Conservation (phyloP, 2,113 vertebrate species). For the Cyrtonyx montezumae region DNA sequence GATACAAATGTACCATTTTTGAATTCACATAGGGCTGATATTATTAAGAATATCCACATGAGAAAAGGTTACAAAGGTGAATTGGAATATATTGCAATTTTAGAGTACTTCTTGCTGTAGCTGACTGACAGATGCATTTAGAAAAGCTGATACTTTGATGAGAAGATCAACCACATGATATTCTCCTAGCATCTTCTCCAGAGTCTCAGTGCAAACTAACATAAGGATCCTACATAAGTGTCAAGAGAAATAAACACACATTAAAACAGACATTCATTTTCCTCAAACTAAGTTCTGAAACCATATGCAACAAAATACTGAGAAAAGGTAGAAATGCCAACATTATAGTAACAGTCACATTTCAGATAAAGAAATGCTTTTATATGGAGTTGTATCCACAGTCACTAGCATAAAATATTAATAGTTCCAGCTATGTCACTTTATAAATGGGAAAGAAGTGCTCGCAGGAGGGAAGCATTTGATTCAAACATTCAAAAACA, state of each 20-base stretch:
- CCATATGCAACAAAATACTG: slow-evolving; percentile 5
- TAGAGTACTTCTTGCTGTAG: not conserved
- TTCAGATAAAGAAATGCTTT: slow-evolving; percentile 57
- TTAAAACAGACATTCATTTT: slow-evolving; percentile 59
- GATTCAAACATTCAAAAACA: not conserved
- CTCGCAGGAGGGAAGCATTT: not conserved
- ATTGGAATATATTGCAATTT: slow-evolving; percentile 41
- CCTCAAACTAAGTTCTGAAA: slow-evolving; percentile 30
- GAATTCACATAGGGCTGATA: slow-evolving; percentile 21
- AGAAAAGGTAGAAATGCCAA: slow-evolving; percentile 22
- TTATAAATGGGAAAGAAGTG: not conserved
- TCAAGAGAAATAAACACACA: slow-evolving; percentile 70
- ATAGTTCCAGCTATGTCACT: not conserved
- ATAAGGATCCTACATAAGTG: not conserved
- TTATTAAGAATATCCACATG: slow-evolving; percentile 67
- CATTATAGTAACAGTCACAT: slow-evolving; percentile 32
- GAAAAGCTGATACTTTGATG: slow-evolving; percentile 59
- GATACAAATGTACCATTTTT: slow-evolving; percentile 28
- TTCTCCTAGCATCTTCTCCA: slow-evolving; percentile 58
- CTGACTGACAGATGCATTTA: slow-evolving; percentile 35
- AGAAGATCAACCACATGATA: slow-evolving; percentile 55
- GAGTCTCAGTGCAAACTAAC: slow-evolving; percentile 63
- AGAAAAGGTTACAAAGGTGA: slow-evolving; percentile 64
- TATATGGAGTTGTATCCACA: slow-evolving; percentile 36
- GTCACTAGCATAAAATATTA: slow-evolving; percentile 57